Percentiles rank a stretch among this genome's conserved stretches.
Conservation (phyloP, 53 echinoderm and acorn worm genomes). For the Glandiceps talaboti region DNA sequence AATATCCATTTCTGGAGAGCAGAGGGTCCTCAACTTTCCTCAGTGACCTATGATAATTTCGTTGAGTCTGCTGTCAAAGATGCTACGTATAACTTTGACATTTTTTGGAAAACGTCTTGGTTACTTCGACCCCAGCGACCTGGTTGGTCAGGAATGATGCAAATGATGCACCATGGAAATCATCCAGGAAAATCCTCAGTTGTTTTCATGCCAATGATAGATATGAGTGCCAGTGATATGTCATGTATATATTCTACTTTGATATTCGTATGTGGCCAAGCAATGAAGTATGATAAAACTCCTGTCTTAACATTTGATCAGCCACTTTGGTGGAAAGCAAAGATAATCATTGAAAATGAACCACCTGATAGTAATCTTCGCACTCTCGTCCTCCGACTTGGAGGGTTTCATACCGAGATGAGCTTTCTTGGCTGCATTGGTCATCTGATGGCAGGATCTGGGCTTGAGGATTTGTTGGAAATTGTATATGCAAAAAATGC, state of each 20-base stretch:
- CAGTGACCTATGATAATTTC: no score
- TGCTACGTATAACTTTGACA: constrained; percentile 1
- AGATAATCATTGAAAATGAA: constrained; percentile 9
- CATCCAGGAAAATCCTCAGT: constrained; percentile 22
- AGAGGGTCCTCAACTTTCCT: no score
- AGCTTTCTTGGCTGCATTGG: constrained; percentile 26
- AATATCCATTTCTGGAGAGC: constrained; percentile 1
- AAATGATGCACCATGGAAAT: neutral
- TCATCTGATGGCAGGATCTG: constrained; percentile 12
- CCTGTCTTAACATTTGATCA: constrained; percentile 43
- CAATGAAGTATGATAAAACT: neutral
- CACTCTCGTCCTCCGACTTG: constrained; percentile 8
- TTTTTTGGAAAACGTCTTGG: constrained; percentile 14
- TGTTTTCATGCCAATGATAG: constrained; percentile 13
- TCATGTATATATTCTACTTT: constrained; percentile 19
- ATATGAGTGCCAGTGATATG: constrained; percentile 17
- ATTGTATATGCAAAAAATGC: constrained; percentile 14
- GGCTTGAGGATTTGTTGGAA: constrained; percentile 6
- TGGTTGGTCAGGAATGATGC: constrained; percentile 24
- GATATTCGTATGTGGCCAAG: constrained; percentile 7
- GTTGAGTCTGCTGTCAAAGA: no score
- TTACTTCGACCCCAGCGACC: neutral
- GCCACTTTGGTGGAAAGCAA: constrained; percentile 40
- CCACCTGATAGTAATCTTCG: constrained; percentile 6
- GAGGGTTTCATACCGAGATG: constrained; percentile 23